Conservation (phyloP, 1,140 invertebrate species). For the Acyrthosiphon pisum region DNA sequence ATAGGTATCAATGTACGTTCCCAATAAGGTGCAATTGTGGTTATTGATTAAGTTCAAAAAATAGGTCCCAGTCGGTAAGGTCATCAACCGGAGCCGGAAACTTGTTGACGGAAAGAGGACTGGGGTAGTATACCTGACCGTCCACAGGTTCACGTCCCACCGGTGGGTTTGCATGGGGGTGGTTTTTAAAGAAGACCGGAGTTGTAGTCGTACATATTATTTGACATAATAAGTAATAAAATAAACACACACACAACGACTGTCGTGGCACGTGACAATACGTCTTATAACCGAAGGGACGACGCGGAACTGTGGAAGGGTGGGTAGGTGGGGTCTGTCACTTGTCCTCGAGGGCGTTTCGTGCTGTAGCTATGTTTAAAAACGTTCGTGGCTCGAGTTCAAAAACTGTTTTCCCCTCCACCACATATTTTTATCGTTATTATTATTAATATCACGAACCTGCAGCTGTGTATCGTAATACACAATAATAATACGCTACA, state of each 20-base stretch:
- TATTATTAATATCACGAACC: background rate
- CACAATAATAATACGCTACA: background rate
- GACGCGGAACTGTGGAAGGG: background rate
- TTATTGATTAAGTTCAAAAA: background rate
- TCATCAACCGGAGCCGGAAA: background rate
- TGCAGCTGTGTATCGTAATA: background rate
- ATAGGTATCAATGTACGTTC: too few species aligned
- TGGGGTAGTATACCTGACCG: background rate
- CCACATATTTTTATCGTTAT: background rate
- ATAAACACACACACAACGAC: background rate
- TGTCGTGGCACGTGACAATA: background rate
- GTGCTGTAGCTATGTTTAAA: constrained; percentile 6
- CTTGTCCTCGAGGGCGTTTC: background rate
- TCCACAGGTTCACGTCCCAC: background rate
- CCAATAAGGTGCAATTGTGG: too few species aligned
- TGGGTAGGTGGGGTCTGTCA: background rate
- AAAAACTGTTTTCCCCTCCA: constrained; percentile 2
- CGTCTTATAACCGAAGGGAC: background rate
- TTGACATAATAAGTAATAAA: too few species aligned
- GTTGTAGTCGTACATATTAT: background rate
- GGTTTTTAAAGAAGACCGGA: background rate
- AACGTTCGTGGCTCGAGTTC: constrained; percentile 28
- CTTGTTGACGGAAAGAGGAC: background rate
- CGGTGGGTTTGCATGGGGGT: background rate
- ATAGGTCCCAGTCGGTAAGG: background rate